phyloP scores from a whole-genome alignment of 2,888 invertebrate genomes.

The Epirrhoe tristata region DNA sequence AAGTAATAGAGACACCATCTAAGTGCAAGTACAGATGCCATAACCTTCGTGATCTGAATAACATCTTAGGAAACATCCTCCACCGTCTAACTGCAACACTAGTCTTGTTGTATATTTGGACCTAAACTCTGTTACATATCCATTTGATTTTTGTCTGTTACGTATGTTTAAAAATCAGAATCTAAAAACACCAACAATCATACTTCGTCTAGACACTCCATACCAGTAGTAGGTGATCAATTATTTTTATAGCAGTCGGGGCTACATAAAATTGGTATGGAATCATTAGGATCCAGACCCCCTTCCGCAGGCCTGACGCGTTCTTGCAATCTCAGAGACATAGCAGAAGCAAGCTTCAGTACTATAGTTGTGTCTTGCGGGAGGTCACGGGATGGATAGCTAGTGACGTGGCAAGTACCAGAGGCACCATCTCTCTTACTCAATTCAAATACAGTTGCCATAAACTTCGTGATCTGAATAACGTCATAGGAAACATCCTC shows the following conservation, averaged over 20 bases:
- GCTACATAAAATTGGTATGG: conserved; percentile 10
- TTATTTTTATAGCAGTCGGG: conserved; percentile 2
- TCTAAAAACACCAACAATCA: not conserved
- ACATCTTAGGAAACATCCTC: not conserved
- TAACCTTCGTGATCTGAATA: not conserved
- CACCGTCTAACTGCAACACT: not conserved
- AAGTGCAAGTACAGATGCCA: not conserved
- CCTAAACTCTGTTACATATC: not conserved
- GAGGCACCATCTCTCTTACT: not conserved
- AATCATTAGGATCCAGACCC: not conserved
- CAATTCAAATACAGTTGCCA: not conserved
- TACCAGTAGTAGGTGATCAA: not conserved
- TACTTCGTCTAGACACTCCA: conserved; percentile 1
- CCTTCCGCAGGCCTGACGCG: not conserved
- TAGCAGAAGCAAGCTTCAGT: not conserved
- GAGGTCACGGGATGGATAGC: not conserved
- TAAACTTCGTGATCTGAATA: not conserved
- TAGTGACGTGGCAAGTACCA: not conserved
- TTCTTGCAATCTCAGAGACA: not conserved
- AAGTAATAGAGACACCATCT: not conserved
- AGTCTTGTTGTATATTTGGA: not conserved
- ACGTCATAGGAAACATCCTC: no score
- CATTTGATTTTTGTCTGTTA: not conserved
- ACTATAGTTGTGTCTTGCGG: not conserved
- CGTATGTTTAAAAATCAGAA: not conserved